Evolutionary conservation across 2,113 vertebrate species (phyloP).

Genomic region (Calonectris borealis): DNA sequence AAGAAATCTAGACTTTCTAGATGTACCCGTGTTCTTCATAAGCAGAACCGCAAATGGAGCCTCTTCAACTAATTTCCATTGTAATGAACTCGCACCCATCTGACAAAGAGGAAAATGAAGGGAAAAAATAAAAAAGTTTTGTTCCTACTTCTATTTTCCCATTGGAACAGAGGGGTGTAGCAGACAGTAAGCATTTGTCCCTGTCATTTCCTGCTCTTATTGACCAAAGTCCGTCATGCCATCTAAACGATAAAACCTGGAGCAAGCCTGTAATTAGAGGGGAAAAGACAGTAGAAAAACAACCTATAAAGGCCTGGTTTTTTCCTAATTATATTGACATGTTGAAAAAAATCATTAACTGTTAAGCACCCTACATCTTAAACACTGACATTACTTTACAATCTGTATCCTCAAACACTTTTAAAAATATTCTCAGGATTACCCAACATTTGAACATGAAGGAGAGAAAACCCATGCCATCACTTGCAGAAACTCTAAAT

Average conservation of each 20-base stretch:
- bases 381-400: not conserved
- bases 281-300: not conserved
- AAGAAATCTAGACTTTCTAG: not conserved
- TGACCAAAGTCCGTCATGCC: not conserved
- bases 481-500: not conserved
- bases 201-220: conserved; percentile 36
- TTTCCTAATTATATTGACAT: not conserved
- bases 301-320: not conserved
- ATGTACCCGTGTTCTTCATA: not conserved
- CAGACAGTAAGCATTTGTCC: not conserved
- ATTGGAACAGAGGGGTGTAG: conserved; percentile 13
- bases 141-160: conserved; percentile 10
- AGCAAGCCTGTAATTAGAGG: conserved; percentile 1
- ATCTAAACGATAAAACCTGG: not conserved
- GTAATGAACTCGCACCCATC: not conserved
- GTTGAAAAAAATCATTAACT: not conserved
- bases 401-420: not conserved
- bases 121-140: not conserved
- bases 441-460: not conserved
- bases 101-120: not conserved
- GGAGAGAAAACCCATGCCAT: not conserved
- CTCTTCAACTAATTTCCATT: not conserved
- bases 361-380: not conserved
- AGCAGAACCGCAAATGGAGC: not conserved
- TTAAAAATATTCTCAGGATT: not conserved